These are phyloP conservation scores for Enteromius paludinosus DNA, from an alignment of 2,797 vertebrate genomes.

Conservation along the genomic window DNA sequence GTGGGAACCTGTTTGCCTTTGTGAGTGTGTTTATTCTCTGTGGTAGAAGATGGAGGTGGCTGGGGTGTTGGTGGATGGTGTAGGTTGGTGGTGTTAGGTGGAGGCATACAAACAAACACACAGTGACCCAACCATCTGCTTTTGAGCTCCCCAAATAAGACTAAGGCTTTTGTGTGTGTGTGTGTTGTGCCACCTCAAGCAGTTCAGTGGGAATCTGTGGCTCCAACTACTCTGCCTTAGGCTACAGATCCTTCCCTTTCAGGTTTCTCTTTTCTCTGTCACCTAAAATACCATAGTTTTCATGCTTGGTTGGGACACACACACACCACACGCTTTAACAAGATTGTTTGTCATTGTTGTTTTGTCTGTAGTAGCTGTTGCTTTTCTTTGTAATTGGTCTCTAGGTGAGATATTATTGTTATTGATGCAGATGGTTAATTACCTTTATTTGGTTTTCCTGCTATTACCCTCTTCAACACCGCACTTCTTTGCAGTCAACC, in stretches of 20 bases:
- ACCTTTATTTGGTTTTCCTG: constrained; percentile 5
- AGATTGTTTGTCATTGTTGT: constrained; percentile 43
- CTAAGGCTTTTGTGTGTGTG: constrained; percentile 18
- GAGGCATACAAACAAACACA: constrained; percentile 32
- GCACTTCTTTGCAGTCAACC: constrained; percentile 26
- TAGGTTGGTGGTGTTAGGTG: constrained; percentile 36
- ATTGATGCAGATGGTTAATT: constrained; percentile 44
- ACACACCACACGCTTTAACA: background rate
- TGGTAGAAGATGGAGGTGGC: constrained; percentile 22
- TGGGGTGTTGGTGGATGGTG: constrained; percentile 20
- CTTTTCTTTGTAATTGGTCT: constrained; percentile 50
- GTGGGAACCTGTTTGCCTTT: constrained; percentile 25
- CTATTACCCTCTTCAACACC: background rate
- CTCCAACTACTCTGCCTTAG: constrained; percentile 1
- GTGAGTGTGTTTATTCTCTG: constrained; percentile 39
- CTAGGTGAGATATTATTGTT: constrained; percentile 40
- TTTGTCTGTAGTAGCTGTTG: constrained; percentile 24
- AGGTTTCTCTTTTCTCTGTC: constrained; percentile 16
- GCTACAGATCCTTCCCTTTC: constrained; percentile 12
- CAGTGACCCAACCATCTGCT: constrained; percentile 43
- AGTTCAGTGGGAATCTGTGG: constrained; percentile 1
- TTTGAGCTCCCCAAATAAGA: constrained; percentile 32
- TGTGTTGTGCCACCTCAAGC: background rate
- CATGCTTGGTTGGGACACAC: constrained; percentile 6
- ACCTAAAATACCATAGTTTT: background rate